Conservation (phyloP, 2,797 vertebrate genomes). For the Ctenochaetus hawaiiensis region DNA sequence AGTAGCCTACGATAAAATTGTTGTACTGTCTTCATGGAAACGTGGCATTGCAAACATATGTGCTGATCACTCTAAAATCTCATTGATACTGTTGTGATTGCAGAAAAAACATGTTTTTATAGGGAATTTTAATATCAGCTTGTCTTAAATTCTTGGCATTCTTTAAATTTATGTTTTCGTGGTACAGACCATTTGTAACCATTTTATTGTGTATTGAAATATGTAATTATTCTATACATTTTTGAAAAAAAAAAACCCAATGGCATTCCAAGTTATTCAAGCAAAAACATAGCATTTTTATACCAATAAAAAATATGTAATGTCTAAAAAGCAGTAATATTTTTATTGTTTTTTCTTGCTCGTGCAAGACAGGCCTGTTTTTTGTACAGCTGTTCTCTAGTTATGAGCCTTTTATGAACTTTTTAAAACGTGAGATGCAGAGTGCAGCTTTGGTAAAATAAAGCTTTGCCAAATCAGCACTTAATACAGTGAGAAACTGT, state of each 20-base stretch:
- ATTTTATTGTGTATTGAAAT: constrained; percentile 26
- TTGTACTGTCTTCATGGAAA: constrained; percentile 44
- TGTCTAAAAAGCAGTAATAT: neutral
- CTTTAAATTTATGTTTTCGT: constrained; percentile 29
- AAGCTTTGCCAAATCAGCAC: constrained; percentile 31
- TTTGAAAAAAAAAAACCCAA: neutral
- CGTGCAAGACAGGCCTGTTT: neutral
- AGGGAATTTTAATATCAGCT: constrained; percentile 23
- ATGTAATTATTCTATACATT: constrained; percentile 2
- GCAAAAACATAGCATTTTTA: constrained; percentile 34
- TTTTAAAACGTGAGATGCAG: neutral
- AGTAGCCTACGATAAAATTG: constrained; percentile 13
- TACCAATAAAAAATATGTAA: constrained; percentile 52
- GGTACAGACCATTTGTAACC: constrained; percentile 14
- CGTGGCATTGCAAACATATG: constrained; percentile 31
- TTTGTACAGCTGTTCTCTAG: neutral
- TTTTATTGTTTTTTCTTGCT: neutral
- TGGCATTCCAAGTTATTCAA: constrained; percentile 25
- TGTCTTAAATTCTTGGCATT: constrained; percentile 7
- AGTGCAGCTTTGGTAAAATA: neutral
- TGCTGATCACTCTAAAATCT: constrained; percentile 19
- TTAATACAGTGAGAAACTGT: constrained; percentile 25
- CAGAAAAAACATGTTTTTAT: constrained; percentile 35
- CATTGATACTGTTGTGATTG: constrained; percentile 24
- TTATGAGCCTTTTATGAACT: too few species aligned